Base-by-base conservation (phyloP, 2,113 vertebrate species). In the Hemiprocne comata region DNA sequence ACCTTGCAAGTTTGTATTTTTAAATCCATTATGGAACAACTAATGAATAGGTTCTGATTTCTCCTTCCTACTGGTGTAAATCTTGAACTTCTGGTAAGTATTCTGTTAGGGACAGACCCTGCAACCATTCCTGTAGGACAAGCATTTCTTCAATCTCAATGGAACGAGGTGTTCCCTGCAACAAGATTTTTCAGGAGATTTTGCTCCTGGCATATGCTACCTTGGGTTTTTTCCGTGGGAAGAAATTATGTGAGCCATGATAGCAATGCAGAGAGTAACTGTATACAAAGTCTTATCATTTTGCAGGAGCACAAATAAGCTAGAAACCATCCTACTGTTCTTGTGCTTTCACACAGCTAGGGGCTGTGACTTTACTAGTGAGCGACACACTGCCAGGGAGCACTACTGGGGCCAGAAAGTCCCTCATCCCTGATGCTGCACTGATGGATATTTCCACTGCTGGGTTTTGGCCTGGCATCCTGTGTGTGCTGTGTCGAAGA, bases 1-100 rank as follows among this genome's bases (percentile, higher is more conserved):
- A 97, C 95, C 95, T 96, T 90, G 93, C 54, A 81, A 96, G 79
- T 93, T 93, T 93, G 53, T 95, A 92, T 97, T 96, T 95, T 96
- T 93, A 94, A 94, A 96, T 84, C 72, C 92, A 96, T 96, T 97
- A 95, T 78, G 61, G 94, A 96, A 94, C 85, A 89, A 69, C 90
- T 97, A 96, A 96, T 95, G 86, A 95, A 95, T n/a, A 93, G 92
- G 71, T 95, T 90, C 65, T 81, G 80, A 92, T 94, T 94, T 97
- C 31, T 85, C 61, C 53, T 92, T 95, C 90, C 65, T 82, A 42
- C 36, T 95, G 53, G 61, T 66, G 46, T 71, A 87, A 73, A 79
- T 89, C 62, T 46, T 86, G 76, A 87, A 25, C 58, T 85, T 81
- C 57, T 93, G 69, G 3, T 61, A 87, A 75, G 44, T 16, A 44